A percentile compares a stretch with the other conserved stretches of the same genome.
phyloP scores from a whole-genome alignment of 2,888 invertebrate species.

The Calliphora vomitoria region DNA sequence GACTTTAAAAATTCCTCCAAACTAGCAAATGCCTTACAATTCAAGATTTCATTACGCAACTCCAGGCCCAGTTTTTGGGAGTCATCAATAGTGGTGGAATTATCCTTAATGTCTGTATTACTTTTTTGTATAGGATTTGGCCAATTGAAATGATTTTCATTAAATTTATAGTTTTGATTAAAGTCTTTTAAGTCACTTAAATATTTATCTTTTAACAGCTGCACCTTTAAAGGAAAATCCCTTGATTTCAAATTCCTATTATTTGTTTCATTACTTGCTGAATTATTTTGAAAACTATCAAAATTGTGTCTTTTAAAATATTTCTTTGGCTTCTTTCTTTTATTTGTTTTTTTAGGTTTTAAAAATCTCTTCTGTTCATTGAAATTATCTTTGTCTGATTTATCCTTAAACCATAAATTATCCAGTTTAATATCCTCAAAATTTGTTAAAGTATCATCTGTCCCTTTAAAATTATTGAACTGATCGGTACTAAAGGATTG shows the following conservation, averaged over 20 bases:
- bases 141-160: slow-evolving; percentile 30
- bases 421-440: slow-evolving; percentile 69
- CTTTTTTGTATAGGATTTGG: not conserved
- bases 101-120: not conserved
- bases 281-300: not conserved
- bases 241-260: not conserved
- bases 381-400: not conserved
- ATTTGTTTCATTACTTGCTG: not conserved
- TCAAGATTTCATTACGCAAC: slow-evolving; percentile 74
- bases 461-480: slow-evolving; percentile 74
- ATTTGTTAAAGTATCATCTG: slow-evolving; percentile 31
- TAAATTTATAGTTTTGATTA: slow-evolving; percentile 50
- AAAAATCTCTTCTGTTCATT: not conserved
- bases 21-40: slow-evolving; percentile 74
- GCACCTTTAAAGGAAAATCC: not conserved
- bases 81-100: not conserved
- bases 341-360: not conserved
- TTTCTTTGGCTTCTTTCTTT: not conserved
- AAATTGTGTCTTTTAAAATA: not conserved
- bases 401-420: slow-evolving; percentile 61
- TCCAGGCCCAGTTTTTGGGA: slow-evolving; percentile 46
- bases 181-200: slow-evolving; percentile 26
- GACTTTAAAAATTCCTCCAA: slow-evolving; percentile 75
- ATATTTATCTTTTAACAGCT: slow-evolving; percentile 13
- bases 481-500: slow-evolving; percentile 51